phyloP scores from a whole-genome alignment of 1,140 invertebrate genomes.

The Meloidogyne exigua region DNA sequence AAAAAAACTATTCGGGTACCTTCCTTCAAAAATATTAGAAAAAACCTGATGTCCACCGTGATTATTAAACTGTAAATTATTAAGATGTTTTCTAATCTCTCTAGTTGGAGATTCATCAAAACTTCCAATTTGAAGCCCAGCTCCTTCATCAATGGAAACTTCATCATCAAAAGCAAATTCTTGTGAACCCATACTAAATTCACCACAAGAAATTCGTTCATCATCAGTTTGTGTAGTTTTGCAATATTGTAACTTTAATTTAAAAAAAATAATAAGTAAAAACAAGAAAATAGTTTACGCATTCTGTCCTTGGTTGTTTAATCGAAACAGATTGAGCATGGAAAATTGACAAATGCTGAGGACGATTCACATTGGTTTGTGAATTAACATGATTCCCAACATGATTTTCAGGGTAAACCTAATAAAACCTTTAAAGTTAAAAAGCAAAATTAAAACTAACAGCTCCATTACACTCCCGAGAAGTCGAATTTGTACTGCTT shows the following conservation, averaged over 20 bases:
- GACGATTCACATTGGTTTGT: conserved; percentile 4
- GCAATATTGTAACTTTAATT: conserved; percentile 37
- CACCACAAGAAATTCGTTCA: conserved; percentile 27
- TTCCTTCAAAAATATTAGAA: not conserved
- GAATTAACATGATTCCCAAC: not conserved
- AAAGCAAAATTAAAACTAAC: conserved; percentile 5
- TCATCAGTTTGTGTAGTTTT: conserved; percentile 43
- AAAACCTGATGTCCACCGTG: conserved; percentile 18
- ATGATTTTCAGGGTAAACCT: not conserved
- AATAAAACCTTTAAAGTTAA: not conserved
- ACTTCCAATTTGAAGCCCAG: not conserved
- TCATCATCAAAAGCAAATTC: conserved; percentile 39
- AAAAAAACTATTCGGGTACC: no score
- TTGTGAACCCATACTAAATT: conserved; percentile 45
- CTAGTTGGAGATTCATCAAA: conserved; percentile 32
- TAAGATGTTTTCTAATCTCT: conserved; percentile 36
- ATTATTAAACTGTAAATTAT: conserved; percentile 29
- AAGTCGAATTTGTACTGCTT: conserved; percentile 22
- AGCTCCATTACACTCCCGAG: conserved; percentile 14
- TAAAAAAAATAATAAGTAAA: not conserved
- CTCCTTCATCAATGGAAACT: conserved; percentile 27
- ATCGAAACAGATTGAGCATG: conserved; percentile 8
- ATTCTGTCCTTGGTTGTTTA: conserved; percentile 23
- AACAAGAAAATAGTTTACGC: conserved; percentile 5
- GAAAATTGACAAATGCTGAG: not conserved